Percentiles rank a stretch among this genome's conserved stretches.
Conservation (phyloP, 2,888 invertebrate genomes). For the Colostygia pectinataria region DNA sequence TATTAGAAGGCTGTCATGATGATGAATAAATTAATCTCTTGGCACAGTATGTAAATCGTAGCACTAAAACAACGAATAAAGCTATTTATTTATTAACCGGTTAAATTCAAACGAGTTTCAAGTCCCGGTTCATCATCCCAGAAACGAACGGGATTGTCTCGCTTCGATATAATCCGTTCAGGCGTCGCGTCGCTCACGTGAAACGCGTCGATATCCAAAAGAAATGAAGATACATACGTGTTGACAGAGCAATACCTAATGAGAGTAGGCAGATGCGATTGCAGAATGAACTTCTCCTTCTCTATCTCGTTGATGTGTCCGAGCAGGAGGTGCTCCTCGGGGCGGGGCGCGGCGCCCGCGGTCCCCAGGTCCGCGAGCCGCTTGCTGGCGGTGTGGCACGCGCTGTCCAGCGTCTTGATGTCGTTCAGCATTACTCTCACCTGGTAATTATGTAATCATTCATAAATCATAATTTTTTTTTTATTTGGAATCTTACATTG, state of each 20-base stretch:
- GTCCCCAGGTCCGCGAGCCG: slow-evolving; percentile 89
- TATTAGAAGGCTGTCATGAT: too few species aligned
- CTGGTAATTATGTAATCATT: slow-evolving; percentile 64
- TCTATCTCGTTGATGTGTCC: slow-evolving; percentile 91
- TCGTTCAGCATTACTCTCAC: slow-evolving; percentile 93
- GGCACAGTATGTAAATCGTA: too few species aligned
- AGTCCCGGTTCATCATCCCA: too few species aligned
- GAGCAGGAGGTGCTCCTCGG: slow-evolving; percentile 89
- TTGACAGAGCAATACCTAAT: slow-evolving; percentile 70
- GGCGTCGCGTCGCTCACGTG: background rate
- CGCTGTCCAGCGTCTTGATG: slow-evolving; percentile 94
- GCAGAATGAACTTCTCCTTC: slow-evolving; percentile 91
- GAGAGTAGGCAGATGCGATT: slow-evolving; percentile 90
- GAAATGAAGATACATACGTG: slow-evolving; percentile 34
- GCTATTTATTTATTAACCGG: too few species aligned
- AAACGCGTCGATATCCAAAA: slow-evolving; percentile 13
- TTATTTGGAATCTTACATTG: too few species aligned
- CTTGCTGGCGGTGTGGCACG: slow-evolving; percentile 92
- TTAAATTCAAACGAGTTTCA: too few species aligned
- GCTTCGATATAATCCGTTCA: too few species aligned
- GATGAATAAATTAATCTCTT: too few species aligned
- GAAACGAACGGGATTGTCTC: too few species aligned
- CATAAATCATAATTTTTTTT: too few species aligned
- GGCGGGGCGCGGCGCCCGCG: slow-evolving; percentile 78
- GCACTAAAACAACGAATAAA: too few species aligned